A percentile compares a stretch with the other conserved stretches of the same genome.
These are phyloP conservation scores for Mixornis gularis DNA, from an alignment of 2,113 vertebrate genomes.

Conservation along the genomic window DNA sequence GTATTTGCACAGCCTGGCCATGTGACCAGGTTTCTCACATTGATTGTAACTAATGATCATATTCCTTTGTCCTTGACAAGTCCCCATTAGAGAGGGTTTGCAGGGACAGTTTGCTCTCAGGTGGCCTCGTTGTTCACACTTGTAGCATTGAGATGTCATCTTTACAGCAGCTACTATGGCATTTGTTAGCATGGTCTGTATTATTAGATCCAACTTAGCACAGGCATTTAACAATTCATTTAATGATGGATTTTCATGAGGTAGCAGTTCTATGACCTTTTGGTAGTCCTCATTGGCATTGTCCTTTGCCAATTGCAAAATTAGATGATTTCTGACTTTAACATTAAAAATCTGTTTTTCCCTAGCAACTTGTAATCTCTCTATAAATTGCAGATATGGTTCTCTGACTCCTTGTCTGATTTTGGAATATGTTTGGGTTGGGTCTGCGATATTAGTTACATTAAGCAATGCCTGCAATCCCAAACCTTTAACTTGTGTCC, in stretches of 20 bases:
- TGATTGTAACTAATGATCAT: no score
- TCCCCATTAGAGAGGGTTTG: no score
- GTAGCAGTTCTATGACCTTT: background rate
- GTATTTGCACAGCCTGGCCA: background rate
- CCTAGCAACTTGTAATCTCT: no score
- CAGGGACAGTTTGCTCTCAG: background rate
- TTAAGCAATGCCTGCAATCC: background rate
- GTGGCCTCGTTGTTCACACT: background rate
- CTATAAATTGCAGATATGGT: background rate
- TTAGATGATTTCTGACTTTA: no score
- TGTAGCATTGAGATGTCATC: background rate
- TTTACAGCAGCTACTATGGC: background rate
- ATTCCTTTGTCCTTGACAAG: no score
- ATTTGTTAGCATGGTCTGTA: background rate
- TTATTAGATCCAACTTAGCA: background rate
- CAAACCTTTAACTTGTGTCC: background rate
- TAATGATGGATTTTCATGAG: background rate
- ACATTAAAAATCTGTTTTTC: no score
- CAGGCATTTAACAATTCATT: background rate
- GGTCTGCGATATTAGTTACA: background rate
- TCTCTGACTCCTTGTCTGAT: background rate
- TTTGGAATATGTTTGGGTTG: background rate
- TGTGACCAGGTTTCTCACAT: background rate
- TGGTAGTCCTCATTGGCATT: background rate
- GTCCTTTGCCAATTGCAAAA: no score